phyloP scores from a whole-genome alignment of 2,888 invertebrate species.

The Nomada fabriciana region DNA sequence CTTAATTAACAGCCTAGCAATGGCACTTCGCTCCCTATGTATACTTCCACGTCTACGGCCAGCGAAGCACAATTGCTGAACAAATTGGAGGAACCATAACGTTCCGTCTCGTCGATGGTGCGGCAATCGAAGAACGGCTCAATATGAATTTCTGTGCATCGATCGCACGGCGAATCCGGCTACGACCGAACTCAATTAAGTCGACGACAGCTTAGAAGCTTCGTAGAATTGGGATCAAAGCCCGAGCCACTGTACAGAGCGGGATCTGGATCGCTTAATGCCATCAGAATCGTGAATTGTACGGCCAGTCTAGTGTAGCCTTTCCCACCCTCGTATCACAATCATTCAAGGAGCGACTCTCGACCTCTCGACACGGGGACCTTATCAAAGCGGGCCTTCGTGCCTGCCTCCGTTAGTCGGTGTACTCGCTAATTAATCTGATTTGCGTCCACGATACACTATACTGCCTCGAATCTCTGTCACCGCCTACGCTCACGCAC shows the following conservation, averaged over 20 bases:
- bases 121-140: constrained; percentile 14
- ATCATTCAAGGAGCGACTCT: constrained; percentile 61
- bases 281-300: constrained; percentile 56
- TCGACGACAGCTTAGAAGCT: constrained; percentile 61
- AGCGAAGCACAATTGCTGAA: no score
- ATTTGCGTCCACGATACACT: constrained; percentile 63
- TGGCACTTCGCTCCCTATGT: no score
- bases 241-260: constrained; percentile 36
- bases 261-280: constrained; percentile 61
- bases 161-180: constrained; percentile 45
- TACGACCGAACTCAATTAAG: constrained; percentile 61
- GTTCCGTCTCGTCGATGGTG: neutral
- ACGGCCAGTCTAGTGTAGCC: constrained; percentile 41
- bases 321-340: constrained; percentile 50
- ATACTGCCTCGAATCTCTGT: constrained; percentile 42
- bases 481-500: constrained; percentile 59
- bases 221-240: constrained; percentile 70
- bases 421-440: constrained; percentile 72
- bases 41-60: no score
- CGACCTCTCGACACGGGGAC: constrained; percentile 58
- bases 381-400: constrained; percentile 71
- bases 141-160: constrained; percentile 55
- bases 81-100: neutral
- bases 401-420: constrained; percentile 64
- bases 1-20: no score